phyloP scores from a whole-genome alignment of 2,113 vertebrate species.

The Dipodomys merriami region DNA sequence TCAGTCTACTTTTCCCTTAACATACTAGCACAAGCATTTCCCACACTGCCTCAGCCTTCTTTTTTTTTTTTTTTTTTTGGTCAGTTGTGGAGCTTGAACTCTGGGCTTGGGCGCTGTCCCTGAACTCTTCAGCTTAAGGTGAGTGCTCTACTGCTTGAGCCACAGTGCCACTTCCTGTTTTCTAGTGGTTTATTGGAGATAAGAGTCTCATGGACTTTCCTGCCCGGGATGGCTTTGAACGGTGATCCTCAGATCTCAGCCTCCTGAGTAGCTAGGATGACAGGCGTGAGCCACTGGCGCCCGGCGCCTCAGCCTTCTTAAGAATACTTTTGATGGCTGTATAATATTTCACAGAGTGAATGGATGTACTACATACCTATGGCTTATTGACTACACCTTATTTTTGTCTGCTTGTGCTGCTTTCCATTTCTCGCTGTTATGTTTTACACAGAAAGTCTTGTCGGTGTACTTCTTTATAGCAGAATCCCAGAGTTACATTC shows the following conservation, averaged over 20 bases:
- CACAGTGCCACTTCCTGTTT: no score
- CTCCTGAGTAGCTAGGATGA: no score
- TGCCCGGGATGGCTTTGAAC: no score
- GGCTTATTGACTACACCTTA: not conserved
- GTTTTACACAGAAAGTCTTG: not conserved
- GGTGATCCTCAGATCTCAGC: no score
- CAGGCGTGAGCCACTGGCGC: no score
- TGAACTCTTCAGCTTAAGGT: no score
- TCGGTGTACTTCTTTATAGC: not conserved
- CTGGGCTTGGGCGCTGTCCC: no score
- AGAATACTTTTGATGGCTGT: not conserved
- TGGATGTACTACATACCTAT: not conserved
- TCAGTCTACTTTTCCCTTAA: constrained; percentile 50
- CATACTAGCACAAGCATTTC: not conserved
- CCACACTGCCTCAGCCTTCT: not conserved
- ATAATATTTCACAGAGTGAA: constrained; percentile 37
- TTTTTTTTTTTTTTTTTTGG: no score
- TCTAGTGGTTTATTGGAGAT: no score
- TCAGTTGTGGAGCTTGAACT: no score
- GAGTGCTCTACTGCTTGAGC: no score
- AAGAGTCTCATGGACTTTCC: no score
- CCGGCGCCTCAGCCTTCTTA: not conserved
- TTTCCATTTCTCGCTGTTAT: not conserved
- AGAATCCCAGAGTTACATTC: not conserved
- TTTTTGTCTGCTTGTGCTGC: not conserved